Conservation (phyloP, 2,888 invertebrate genomes). For the Protula sp. region DNA sequence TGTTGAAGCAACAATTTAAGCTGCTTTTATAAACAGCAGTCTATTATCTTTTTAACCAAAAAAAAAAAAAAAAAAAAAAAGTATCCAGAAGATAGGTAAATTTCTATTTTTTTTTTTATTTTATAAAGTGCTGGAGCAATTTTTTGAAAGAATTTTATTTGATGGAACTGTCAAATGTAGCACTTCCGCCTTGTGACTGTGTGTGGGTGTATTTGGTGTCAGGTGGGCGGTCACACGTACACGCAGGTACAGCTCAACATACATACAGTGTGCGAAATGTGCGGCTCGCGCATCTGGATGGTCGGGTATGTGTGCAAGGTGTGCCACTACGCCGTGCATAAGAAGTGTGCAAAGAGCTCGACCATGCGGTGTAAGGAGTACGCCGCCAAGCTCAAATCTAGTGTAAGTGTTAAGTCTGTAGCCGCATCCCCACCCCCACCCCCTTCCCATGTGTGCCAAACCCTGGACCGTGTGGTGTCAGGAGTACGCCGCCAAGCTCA, state of each 20-base stretch:
- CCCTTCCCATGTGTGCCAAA: slow-evolving; percentile 88
- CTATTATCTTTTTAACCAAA: too few species aligned
- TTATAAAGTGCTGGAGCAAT: not conserved
- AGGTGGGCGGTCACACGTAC: slow-evolving; percentile 83
- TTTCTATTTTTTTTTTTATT: slow-evolving; percentile 7
- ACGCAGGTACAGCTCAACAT: slow-evolving; percentile 87
- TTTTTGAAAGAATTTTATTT: not conserved
- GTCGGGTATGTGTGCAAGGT: slow-evolving; percentile 73
- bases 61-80: too few species aligned
- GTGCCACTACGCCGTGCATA: slow-evolving; percentile 89
- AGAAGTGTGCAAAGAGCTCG: slow-evolving; percentile 82
- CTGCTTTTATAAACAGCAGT: too few species aligned
- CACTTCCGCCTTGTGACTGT: too few species aligned
- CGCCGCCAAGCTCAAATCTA: slow-evolving; percentile 5
- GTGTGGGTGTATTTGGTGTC: too few species aligned
- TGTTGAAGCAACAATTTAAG: too few species aligned
- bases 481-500: slow-evolving; percentile 21
- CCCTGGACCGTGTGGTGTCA: slow-evolving; percentile 60
- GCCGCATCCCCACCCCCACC: slow-evolving; percentile 76
- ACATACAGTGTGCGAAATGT: slow-evolving; percentile 92
- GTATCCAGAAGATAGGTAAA: too few species aligned
- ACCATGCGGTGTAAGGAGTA: slow-evolving; percentile 45
- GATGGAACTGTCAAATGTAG: not conserved
- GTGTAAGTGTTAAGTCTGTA: not conserved
- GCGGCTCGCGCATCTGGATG: slow-evolving; percentile 89